Base-by-base conservation (phyloP, 2,113 vertebrate genomes). In the Bubo bubo region DNA sequence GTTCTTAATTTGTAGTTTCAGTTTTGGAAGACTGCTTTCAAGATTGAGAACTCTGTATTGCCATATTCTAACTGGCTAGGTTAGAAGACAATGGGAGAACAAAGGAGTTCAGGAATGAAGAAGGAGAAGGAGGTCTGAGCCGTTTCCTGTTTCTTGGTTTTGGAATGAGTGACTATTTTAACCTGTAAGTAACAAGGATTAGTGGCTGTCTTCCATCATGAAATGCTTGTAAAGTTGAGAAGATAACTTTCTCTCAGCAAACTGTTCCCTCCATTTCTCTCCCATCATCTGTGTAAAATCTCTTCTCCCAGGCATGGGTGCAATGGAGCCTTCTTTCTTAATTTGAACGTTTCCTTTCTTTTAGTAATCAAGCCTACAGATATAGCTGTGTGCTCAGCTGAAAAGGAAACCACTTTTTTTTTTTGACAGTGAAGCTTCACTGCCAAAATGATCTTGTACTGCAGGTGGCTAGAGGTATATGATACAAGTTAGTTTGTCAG, bases 401-500 rank as follows among this genome's bases (percentile, higher is more conserved):
- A 71, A 95, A 91, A 91, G 35, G 81, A 94, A 91, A 87, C 34
- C 30, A 37, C 34, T 19, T 74, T 45, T 82, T 41, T 41, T 79
- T 84, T 88, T 47, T 63, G 30, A 66, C 75, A 83, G 52, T 67
- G 79, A 88, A 84, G 37, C 32, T 70, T 86, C 70, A 35, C 67
- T 92, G 79, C 68, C 58, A 88, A 95, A 87, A 64, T 84, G 55
- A 80, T 88, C 56, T 87, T 82, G n/a, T 79, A 75, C 60, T 94
- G 58, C 82, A 92, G 56, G 53, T 92, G 79, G 41, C 64, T 80
- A 79, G 47, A 89, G 49, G 34, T 87, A n/a, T 32, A 60, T 60
- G 64, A 30, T 82, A 75, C 11, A 91, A 92, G 39, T 86, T 79
- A 82, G 60, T 92, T 81, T 76, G 58, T 89, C 74, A 91, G 74